Conservation (phyloP, 2,797 vertebrate genomes). For the Mionectes olivaceus region DNA sequence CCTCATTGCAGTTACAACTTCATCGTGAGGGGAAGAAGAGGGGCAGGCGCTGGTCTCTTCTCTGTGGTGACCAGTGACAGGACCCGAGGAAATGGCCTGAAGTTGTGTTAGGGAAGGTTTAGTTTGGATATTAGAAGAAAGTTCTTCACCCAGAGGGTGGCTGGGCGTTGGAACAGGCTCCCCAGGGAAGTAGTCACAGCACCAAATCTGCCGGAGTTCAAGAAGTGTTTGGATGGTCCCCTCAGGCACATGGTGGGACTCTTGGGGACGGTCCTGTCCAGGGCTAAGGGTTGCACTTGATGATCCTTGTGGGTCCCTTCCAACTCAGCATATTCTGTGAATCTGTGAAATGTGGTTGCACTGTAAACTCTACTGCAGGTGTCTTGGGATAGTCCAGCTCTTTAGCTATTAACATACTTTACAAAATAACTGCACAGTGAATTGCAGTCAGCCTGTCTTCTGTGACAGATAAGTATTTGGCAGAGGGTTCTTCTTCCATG, state of each 20-base stretch:
- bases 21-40: neutral
- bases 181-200: neutral
- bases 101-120: neutral
- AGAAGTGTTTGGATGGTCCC: neutral
- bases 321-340: neutral
- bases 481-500: constrained; percentile 4
- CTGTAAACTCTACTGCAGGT: neutral
- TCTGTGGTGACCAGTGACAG: neutral
- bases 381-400: neutral
- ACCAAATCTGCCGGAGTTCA: neutral
- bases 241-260: neutral
- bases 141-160: neutral
- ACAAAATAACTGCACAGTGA: neutral
- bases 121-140: neutral
- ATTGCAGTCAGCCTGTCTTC: neutral
- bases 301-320: neutral
- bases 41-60: neutral
- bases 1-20: neutral
- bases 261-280: neutral
- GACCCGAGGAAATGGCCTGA: neutral
- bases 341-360: neutral
- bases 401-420: neutral
- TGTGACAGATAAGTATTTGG: constrained; percentile 17
- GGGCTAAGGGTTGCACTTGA: neutral
- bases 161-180: neutral